These are phyloP conservation scores for Drosophila takahashii DNA, from an alignment of 1,140 invertebrate species.

Conservation along the genomic window DNA sequence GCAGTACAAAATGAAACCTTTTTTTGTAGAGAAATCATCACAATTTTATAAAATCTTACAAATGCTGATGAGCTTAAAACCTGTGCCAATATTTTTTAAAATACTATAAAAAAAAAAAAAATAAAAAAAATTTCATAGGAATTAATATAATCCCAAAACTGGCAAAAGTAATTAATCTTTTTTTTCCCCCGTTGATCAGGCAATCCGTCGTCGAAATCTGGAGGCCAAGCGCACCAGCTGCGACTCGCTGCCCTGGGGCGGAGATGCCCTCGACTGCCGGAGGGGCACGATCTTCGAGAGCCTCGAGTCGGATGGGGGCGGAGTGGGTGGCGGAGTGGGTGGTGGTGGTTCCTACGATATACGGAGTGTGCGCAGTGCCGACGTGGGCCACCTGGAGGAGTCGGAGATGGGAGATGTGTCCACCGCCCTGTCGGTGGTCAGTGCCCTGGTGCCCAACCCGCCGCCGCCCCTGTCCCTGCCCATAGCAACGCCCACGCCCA, in stretches of 20 bases:
- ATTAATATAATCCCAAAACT: too few species aligned
- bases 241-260: constrained; percentile 82
- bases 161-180: too few species aligned
- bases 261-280: constrained; percentile 71
- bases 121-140: too few species aligned
- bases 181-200: constrained; percentile 70
- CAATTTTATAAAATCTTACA: too few species aligned
- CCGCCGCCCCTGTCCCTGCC: constrained; percentile 22
- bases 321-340: not conserved
- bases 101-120: too few species aligned
- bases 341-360: constrained; percentile 52
- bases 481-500: constrained; percentile 17
- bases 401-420: constrained; percentile 28
- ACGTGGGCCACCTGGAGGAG: constrained; percentile 48
- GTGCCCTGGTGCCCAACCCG: constrained; percentile 41
- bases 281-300: constrained; percentile 83
- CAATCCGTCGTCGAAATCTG: constrained; percentile 76
- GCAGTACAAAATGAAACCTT: too few species aligned
- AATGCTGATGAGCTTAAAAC: too few species aligned
- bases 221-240: constrained; percentile 84
- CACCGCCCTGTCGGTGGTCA: constrained; percentile 47
- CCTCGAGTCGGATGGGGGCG: constrained; percentile 68
- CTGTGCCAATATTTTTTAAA: too few species aligned
- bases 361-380: constrained; percentile 78
- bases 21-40: too few species aligned